Evolutionary conservation across 1,140 invertebrate genomes (phyloP).

Genomic region (Drosophila truncata): DNA sequence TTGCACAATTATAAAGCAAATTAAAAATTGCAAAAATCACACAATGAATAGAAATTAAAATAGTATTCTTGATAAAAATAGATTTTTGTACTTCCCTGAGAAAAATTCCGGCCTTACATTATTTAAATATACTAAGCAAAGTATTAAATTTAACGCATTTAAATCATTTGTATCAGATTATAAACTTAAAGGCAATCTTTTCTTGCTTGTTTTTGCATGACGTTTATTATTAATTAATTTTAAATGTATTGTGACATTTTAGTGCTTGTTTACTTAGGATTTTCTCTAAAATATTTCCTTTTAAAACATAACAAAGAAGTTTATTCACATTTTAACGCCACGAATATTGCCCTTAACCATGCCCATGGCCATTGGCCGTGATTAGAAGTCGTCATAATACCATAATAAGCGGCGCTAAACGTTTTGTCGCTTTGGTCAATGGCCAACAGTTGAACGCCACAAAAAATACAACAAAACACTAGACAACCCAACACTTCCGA

Average conservation of each 20-base stretch:
- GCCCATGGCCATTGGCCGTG: conserved; percentile 31
- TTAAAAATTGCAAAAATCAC: neutral
- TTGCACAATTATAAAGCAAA: neutral
- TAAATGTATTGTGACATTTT: neutral
- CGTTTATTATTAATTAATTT: neutral
- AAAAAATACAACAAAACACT: conserved; percentile 5
- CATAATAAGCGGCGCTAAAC: conserved; percentile 45
- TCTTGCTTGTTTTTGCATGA: neutral
- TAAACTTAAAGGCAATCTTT: neutral
- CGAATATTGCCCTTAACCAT: neutral
- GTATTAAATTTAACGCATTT: neutral
- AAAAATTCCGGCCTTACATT: neutral
- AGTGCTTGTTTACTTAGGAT: neutral
- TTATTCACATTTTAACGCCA: neutral
- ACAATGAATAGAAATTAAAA: neutral
- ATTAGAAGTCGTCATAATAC: conserved; percentile 42
- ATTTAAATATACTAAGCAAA: neutral
- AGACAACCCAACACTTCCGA: conserved; percentile 25
- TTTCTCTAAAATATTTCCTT: neutral
- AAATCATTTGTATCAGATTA: neutral
- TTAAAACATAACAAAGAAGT: neutral
- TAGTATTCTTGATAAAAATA: neutral
- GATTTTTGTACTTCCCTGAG: neutral
- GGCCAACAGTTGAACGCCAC: conserved; percentile 23
- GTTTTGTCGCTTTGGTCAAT: conserved; percentile 50